Percentiles rank a stretch among this genome's conserved stretches.
phyloP scores from a whole-genome alignment of 1,140 invertebrate genomes.

The Temnothorax longispinosus region DNA sequence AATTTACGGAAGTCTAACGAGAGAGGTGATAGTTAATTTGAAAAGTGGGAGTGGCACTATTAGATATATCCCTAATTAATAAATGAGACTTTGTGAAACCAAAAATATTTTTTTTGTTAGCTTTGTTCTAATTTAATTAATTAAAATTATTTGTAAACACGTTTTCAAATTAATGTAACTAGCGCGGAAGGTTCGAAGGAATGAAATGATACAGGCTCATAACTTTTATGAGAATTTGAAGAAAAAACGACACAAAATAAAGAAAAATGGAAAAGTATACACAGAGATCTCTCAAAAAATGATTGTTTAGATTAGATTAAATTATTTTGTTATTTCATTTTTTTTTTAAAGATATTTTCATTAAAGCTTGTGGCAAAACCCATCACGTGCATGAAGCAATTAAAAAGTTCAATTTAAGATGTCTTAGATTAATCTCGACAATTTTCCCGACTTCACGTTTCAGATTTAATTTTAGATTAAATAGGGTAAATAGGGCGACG shows the following conservation, averaged over 20 bases:
- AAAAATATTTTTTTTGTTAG: background rate
- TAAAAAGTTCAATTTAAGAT: background rate
- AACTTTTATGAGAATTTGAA: conserved; percentile 6
- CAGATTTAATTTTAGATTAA: background rate
- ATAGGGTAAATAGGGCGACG: no score
- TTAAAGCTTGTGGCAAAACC: background rate
- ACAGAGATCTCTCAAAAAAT: background rate
- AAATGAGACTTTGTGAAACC: background rate
- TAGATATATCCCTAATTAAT: background rate
- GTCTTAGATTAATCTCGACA: background rate
- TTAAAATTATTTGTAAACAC: conserved; percentile 17
- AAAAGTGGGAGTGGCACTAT: conserved; percentile 5
- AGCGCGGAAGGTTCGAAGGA: background rate
- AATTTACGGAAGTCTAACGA: conserved; percentile 30
- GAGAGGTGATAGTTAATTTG: conserved; percentile 6
- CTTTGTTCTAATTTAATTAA: conserved; percentile 6
- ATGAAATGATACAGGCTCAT: background rate
- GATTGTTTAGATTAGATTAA: background rate
- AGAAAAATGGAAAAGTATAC: background rate
- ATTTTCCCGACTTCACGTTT: background rate
- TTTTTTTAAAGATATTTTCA: background rate
- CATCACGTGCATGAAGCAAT: background rate
- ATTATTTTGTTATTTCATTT: background rate
- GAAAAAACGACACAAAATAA: background rate
- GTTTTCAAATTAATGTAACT: background rate